Evolutionary conservation across 2,888 invertebrate species (phyloP).

Genomic region (Bombylius discolor): DNA sequence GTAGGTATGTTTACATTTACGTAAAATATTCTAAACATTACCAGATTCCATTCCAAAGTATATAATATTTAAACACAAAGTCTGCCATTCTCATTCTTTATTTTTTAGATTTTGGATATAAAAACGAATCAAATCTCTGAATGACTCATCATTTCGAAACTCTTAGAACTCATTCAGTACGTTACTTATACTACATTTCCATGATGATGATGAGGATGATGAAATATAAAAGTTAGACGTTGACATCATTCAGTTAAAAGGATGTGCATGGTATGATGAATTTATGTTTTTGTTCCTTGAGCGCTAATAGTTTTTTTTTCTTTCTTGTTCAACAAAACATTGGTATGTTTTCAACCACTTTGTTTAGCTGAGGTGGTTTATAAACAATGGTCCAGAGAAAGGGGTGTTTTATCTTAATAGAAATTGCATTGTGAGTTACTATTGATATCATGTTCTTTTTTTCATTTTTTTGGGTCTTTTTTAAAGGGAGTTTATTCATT

Average conservation of each 20-base stretch:
- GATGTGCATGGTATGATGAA: not conserved
- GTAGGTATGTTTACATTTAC: no score
- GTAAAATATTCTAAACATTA: no score
- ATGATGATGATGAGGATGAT: not conserved
- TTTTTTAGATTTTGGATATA: not conserved
- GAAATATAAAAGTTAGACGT: not conserved
- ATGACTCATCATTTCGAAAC: not conserved
- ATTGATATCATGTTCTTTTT: not conserved
- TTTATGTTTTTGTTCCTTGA: no score
- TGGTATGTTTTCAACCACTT: constrained; percentile 3
- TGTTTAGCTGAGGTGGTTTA: not conserved
- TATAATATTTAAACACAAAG: not conserved
- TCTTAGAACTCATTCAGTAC: not conserved
- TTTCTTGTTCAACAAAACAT: not conserved
- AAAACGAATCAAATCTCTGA: not conserved
- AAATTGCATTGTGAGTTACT: not conserved
- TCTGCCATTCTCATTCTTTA: not conserved
- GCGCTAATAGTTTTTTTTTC: not conserved
- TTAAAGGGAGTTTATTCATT: not conserved
- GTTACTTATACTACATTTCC: not conserved
- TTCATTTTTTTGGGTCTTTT: not conserved
- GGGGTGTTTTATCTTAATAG: not conserved
- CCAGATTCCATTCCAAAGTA: not conserved
- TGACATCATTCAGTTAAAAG: not conserved
- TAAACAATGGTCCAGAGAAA: constrained; percentile 1